Base-by-base conservation (phyloP, 2,797 vertebrate genomes). In the Limnodromus scolopaceus region DNA sequence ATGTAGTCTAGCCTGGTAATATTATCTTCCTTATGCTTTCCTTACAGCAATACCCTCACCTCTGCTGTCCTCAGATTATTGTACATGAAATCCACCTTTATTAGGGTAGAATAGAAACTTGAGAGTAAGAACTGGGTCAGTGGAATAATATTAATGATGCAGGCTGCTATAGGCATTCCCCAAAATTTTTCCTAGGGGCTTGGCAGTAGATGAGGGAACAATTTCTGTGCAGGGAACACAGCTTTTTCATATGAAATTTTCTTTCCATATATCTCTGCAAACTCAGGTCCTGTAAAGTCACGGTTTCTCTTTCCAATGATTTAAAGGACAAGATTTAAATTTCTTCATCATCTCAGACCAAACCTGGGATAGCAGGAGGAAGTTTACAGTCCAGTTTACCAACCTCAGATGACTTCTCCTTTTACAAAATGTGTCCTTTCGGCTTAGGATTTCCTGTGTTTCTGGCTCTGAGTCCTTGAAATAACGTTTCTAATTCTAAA, bases 11-110 rank as follows among this genome's bases (percentile, higher is more conserved):
- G 36, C n/a, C 71, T 48, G 39, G 34, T 71, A 85, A 93, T 68
- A 34, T 64, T 80, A 43, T 85, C 53, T 92, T 89, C 48, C 82
- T 87, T 79, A n/a, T 77, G 60, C 57, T 70, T 94, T 89, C n/a
- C 54, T 68, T 77, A 36, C 15, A 84, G 74, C 38, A 70, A 80
- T 46, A 32, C 12, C n/a, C 60, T 70, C 38, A 77, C 45, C 70
- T 89, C 75, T 91, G 68, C 81, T 49, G 16, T 65, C 32, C 55
- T 85, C 61, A 45, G 69, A 25, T 86, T 76, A 84, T 43, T 84
- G 70, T 79, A 74, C 49, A 36, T 75, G 54, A 94, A 95, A 91
- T 71, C 48, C 71, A 76, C 71, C 28, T 87, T 91, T 89, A 54
- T 87, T 85, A 83, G 68, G 41, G 46, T 8, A 58, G 41, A 92